phyloP scores from a whole-genome alignment of 2,113 vertebrate genomes.

The Peromyscus polionotus region DNA sequence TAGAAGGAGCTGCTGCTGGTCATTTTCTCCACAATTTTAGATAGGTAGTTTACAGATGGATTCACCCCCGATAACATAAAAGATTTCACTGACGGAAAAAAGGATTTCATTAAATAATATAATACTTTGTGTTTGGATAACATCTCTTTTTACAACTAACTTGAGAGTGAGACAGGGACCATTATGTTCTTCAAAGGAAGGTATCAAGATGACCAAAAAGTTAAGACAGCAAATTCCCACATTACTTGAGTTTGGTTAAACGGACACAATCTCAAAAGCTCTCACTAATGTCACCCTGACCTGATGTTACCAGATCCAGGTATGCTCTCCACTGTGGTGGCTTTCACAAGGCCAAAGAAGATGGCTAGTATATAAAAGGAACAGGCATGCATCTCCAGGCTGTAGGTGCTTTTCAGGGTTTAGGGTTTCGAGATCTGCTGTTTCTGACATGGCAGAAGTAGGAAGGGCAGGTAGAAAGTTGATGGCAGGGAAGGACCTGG shows the following conservation, averaged over 20 bases:
- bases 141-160: conserved; percentile 48
- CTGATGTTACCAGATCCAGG: conserved; percentile 48
- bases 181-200: conserved; percentile 64
- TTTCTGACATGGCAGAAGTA: background rate
- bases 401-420: background rate
- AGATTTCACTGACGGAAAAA: conserved; percentile 34
- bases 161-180: conserved; percentile 19
- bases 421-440: conserved; percentile 41
- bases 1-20: conserved; percentile 27
- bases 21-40: conserved; percentile 11
- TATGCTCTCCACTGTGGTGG: conserved; percentile 2
- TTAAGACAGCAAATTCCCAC: conserved; percentile 38
- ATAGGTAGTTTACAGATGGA: background rate
- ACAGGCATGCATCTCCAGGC: background rate
- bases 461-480: background rate
- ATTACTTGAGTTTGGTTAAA: conserved; percentile 45
- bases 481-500: background rate
- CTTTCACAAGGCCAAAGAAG: conserved; percentile 36
- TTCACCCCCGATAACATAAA: conserved; percentile 42
- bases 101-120: conserved; percentile 44
- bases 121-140: conserved; percentile 14
- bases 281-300: conserved; percentile 62
- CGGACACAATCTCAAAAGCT: conserved; percentile 40
- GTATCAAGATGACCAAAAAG: conserved; percentile 50
- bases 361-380: background rate